Base-by-base conservation (phyloP, 2,113 vertebrate species). In the Hippolais icterina region DNA sequence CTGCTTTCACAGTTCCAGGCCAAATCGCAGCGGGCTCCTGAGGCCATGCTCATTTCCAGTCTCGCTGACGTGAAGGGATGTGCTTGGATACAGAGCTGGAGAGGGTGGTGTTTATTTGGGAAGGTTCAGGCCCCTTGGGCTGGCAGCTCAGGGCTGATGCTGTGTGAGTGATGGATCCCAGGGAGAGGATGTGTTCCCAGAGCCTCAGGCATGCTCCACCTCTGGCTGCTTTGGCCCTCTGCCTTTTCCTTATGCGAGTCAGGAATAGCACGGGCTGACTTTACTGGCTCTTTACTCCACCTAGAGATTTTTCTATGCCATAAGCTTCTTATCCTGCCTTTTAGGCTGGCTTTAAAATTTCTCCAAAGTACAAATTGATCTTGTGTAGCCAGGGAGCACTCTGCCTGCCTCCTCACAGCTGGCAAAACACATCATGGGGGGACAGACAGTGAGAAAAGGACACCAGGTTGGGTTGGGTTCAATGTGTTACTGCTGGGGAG, bases 271-370 rank as follows among this genome's bases (percentile, higher is more conserved):
- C 0, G 0, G 42, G 33, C 42, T 87, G 14, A 15, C n/a, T 78
- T 66, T 92, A 19, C 83, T 66, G 87, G 44, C 93, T 96, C 91
- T 78, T 85, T 83, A 56, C 93, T 94, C 77, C 86, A 92, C 79
- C 93, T 96, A 87, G 93, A 87, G 94, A 94, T 66, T 92, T 93
- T 97, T 87, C 61, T 72, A 3, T 93, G 93, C 89, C 56, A 71
- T 72, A 42, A 76, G 10, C 53, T 82, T 87, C 61, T 81, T 59
- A 33, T 72, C 12, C 35, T 17, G 0, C n/a, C 16, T 87, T 70
- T 79, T 56, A 63, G 18, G 4, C 35, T 83, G 54, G 21, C 49
- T 90, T 92, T 61, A 72, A 76, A 83, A 90, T 70, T 65, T 31
- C 39, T 92, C 19, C n/a, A 23, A 56, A 20, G 18, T 37, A 24